Conservation (phyloP, 1,140 invertebrate genomes). For the Melanaphis sacchari region DNA sequence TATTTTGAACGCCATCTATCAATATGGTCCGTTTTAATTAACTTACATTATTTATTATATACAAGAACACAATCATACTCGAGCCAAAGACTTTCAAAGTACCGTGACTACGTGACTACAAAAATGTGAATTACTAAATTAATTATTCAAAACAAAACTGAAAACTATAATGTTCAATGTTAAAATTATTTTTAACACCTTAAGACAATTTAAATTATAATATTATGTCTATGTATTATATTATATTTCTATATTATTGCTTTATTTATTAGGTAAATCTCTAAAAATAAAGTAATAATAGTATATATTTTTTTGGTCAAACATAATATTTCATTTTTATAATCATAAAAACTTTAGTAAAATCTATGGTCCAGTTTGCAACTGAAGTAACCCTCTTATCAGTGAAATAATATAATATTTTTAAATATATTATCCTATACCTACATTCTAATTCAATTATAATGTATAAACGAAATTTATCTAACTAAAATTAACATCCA, state of each 20-base stretch:
- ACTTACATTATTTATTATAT: neutral
- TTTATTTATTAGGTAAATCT: neutral
- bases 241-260: no score
- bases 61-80: neutral
- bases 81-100: neutral
- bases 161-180: neutral
- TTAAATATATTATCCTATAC: neutral
- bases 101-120: neutral
- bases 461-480: neutral
- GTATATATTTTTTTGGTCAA: neutral
- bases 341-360: neutral
- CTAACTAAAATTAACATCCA: neutral
- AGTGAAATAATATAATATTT: neutral
- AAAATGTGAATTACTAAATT: neutral
- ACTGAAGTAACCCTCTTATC: neutral
- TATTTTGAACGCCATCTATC: neutral
- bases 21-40: neutral
- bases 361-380: neutral
- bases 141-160: neutral
- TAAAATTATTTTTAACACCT: neutral
- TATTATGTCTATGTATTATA: neutral
- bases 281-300: neutral
- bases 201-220: neutral
- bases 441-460: neutral
- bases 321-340: neutral